A percentile compares a stretch with the other conserved stretches of the same genome.
These are phyloP conservation scores for Lasiurus borealis DNA, from an alignment of 2,113 vertebrate species.

Conservation along the genomic window DNA sequence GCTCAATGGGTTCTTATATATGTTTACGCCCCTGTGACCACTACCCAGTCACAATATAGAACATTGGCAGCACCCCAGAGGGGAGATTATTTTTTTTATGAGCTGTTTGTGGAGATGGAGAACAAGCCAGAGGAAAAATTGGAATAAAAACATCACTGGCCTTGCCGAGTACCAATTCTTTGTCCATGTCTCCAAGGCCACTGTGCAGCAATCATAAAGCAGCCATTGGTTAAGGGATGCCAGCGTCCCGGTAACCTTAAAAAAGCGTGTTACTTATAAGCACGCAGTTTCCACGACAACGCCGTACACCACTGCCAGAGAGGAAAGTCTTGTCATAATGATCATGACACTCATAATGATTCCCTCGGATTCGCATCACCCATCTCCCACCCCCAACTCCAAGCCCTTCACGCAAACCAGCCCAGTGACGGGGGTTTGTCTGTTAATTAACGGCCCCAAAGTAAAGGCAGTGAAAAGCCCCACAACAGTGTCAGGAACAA, in stretches of 20 bases:
- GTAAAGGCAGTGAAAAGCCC: conserved; percentile 38
- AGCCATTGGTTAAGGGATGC: conserved; percentile 2
- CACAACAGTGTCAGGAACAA: not conserved
- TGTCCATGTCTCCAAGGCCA: conserved; percentile 31
- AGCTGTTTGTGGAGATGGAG: not conserved
- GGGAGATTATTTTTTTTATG: not conserved
- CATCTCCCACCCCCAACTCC: not conserved
- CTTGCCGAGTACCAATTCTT: not conserved
- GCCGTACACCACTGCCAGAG: not conserved
- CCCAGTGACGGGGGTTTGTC: not conserved
- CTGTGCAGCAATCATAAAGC: not conserved
- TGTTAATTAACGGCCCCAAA: conserved; percentile 69
- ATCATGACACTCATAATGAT: conserved; percentile 42
- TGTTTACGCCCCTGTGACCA: not conserved
- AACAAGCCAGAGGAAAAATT: not conserved
- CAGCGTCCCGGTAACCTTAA: conserved; percentile 62
- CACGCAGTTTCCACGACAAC: conserved; percentile 74
- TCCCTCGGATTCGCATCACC: not conserved
- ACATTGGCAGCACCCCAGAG: not conserved
- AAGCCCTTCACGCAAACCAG: conserved; percentile 2
- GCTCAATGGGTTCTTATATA: not conserved
- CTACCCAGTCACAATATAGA: not conserved
- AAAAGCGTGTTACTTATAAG: conserved; percentile 61
- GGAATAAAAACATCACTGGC: not conserved
- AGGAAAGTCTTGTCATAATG: conserved; percentile 63